These are phyloP conservation scores for Clytia hemisphaerica DNA, from an alignment of 30 jellyfish, hydroid and myxozoan species.

Conservation along the genomic window DNA sequence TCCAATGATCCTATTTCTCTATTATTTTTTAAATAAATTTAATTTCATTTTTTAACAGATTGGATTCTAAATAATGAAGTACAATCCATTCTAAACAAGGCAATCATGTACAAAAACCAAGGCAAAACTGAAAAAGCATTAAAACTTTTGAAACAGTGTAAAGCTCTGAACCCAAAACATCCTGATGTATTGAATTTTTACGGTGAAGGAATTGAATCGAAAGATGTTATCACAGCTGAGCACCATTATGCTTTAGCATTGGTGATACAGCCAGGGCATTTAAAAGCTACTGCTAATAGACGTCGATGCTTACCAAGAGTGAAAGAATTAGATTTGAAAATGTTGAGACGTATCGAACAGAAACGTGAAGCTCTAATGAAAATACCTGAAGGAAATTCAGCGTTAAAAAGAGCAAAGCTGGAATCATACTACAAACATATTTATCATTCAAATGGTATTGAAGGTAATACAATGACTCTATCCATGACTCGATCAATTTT, in stretches of 20 bases:
- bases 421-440: conserved; percentile 82
- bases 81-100: conserved; percentile 10
- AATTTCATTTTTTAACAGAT: no score
- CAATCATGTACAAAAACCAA: conserved; percentile 4
- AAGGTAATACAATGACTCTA: conserved; percentile 97
- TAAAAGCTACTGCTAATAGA: conserved; percentile 54
- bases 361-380: conserved; percentile 81
- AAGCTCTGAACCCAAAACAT: conserved; percentile 73
- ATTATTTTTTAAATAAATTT: no score
- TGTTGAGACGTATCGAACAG: conserved; percentile 71
- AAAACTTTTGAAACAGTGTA: conserved; percentile 70
- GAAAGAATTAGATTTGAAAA: conserved; percentile 58
- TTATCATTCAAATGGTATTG: conserved; percentile 89
- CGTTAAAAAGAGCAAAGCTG: conserved; percentile 78
- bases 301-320: conserved; percentile 71
- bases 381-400: conserved; percentile 92
- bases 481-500: conserved; percentile 96
- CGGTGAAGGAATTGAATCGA: conserved; percentile 81
- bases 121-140: conserved; percentile 79
- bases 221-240: conserved; percentile 83
- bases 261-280: conserved; percentile 74
- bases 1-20: no score
- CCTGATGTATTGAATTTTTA: conserved; percentile 86
- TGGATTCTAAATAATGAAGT: conserved; percentile 10
- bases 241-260: conserved; percentile 93